Evolutionary conservation across 2,797 vertebrate genomes (phyloP), one percentile per base, ranked within the genome.

Genomic region (Eulemur mongoz): DNA sequence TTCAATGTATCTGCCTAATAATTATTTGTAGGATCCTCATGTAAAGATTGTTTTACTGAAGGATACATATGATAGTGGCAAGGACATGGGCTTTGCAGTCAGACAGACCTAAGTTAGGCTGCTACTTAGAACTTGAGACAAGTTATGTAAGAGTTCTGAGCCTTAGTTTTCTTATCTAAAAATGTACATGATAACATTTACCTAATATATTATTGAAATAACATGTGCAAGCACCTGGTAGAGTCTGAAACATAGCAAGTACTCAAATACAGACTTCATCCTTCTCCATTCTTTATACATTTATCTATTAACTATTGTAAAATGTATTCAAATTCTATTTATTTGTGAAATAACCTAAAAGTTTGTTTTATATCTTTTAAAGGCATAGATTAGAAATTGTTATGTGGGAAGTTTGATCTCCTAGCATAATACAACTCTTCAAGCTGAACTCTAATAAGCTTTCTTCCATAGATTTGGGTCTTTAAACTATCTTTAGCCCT

Each of bases 401-500:
- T 95, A 84, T 57, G 45, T 84, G 85, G 91, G 80, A 94, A 73
- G 20, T 89, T 76, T 94, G 89, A 98, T 93, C 88, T 93, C 73
- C 91, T 79, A 94, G 59, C 82, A 95, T 93, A 59, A 80, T 4
- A 10, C 57, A 81, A 59, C 76, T 93, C 65, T 93, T 94, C 48
- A 32, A 96, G 88, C 61, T 97, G 94, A 98, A 20, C 65, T 95
- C 92, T 92, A 97, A 88, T 97, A 65, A 91, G 89, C 94, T 83
- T 97, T 97, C 72, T 97, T 90, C 96, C 97, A 96, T 97, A 95
- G 93, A 89, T 96, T 79, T 95, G 86, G 57, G 89, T 95, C 87
- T 98, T 98, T 97, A 82, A 96, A 96, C 93, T 96, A 79, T 96
- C 92, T 97, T 98, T 96, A 97, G 88, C 92, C 93, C 70, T 96